These are phyloP conservation scores for Papilio xuthus DNA, from an alignment of 1,140 invertebrate genomes.

Conservation along the genomic window DNA sequence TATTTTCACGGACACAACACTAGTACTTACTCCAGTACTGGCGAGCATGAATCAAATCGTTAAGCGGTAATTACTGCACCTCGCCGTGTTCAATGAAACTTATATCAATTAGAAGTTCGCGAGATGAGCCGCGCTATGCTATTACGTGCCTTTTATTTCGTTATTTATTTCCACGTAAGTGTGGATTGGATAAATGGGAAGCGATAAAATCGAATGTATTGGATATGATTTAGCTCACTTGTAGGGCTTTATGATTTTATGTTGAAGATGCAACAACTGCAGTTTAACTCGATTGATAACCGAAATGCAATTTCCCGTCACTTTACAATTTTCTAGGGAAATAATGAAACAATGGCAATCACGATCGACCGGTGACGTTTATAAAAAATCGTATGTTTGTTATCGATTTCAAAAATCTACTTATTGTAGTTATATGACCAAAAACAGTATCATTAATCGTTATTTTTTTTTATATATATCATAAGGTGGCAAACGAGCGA, in stretches of 20 bases:
- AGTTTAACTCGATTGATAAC: neutral
- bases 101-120: conserved; percentile 63
- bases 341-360: no score
- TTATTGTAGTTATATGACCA: no score
- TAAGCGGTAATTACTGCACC: conserved; percentile 61
- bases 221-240: conserved; percentile 2
- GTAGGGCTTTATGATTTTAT: neutral
- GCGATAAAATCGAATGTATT: conserved; percentile 21
- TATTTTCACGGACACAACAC: conserved; percentile 10
- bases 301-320: no score
- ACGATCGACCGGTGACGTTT: no score
- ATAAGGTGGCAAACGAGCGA: no score
- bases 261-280: conserved; percentile 1
- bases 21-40: conserved; percentile 5
- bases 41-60: conserved; percentile 55
- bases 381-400: no score
- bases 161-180: conserved; percentile 53
- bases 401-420: no score
- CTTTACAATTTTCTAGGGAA: no score
- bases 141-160: conserved; percentile 54
- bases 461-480: no score
- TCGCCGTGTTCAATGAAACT: conserved; percentile 53
- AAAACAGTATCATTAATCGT: no score
- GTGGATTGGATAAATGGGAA: conserved; percentile 40
- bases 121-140: conserved; percentile 48